Evolutionary conservation across 2,797 vertebrate species (phyloP).

Genomic region (Nannoperca australis): DNA sequence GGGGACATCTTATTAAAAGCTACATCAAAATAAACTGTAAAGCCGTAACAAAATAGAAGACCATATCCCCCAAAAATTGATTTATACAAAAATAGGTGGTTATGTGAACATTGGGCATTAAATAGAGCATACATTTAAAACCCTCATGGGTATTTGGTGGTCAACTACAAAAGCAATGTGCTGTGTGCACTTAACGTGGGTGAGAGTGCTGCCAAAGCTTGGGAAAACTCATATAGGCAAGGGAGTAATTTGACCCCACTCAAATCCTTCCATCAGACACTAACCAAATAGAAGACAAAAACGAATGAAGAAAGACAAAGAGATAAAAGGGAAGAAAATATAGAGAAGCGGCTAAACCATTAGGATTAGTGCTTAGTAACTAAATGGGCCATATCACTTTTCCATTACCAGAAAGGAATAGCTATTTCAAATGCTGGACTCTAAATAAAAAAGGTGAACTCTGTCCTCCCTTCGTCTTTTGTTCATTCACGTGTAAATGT

Average conservation of each 20-base stretch:
- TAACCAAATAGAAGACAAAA: constrained; percentile 74
- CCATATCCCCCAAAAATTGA: constrained; percentile 7
- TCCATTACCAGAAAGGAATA: constrained; percentile 80
- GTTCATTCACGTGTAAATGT: constrained; percentile 70
- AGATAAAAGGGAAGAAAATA: constrained; percentile 61
- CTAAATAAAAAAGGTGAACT: constrained; percentile 80
- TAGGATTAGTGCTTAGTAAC: constrained; percentile 83
- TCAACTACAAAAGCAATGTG: constrained; percentile 46
- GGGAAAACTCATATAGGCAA: constrained; percentile 53
- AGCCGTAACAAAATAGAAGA: constrained; percentile 16
- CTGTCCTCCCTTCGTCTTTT: constrained; percentile 49
- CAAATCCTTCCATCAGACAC: constrained; percentile 74
- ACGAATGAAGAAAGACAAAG: constrained; percentile 57
- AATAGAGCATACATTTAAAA: constrained; percentile 55
- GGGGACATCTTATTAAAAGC: constrained; percentile 54
- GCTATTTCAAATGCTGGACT: constrained; percentile 76
- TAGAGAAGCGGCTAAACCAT: constrained; percentile 70
- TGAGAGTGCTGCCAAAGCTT: constrained; percentile 50
- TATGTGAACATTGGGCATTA: constrained; percentile 38
- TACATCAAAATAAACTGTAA: constrained; percentile 30
- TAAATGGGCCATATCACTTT: constrained; percentile 84
- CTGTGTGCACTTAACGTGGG: constrained; percentile 53
- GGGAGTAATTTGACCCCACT: constrained; percentile 71
- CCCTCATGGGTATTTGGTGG: constrained; percentile 54
- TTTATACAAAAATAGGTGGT: constrained; percentile 16